Conservation (phyloP, 2,888 invertebrate genomes). For the Drosophila borborema region DNA sequence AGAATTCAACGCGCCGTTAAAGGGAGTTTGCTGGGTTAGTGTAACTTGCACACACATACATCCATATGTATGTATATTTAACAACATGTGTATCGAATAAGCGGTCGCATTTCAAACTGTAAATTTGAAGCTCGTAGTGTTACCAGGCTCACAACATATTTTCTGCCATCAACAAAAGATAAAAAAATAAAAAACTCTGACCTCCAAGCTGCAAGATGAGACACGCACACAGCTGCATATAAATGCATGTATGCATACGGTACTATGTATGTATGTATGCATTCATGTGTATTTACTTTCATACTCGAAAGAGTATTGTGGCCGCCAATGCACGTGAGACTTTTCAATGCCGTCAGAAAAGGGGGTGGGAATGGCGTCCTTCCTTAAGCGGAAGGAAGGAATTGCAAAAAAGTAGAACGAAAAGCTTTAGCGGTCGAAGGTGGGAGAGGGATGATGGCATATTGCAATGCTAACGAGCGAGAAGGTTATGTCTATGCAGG, state of each 20-base stretch:
- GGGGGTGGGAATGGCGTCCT: slow-evolving; percentile 11
- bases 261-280: background rate
- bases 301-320: slow-evolving; percentile 32
- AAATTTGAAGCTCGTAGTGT: slow-evolving; percentile 24
- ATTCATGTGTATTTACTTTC: slow-evolving; percentile 13
- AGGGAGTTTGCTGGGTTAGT: slow-evolving; percentile 73
- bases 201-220: slow-evolving; percentile 55
- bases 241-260: background rate
- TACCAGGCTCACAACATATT: slow-evolving; percentile 31
- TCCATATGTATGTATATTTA: background rate
- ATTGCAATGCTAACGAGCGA: slow-evolving; percentile 59
- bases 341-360: slow-evolving; percentile 55
- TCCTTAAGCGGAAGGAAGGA: slow-evolving; percentile 59
- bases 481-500: slow-evolving; percentile 68
- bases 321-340: slow-evolving; percentile 68
- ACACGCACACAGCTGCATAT: slow-evolving; percentile 4
- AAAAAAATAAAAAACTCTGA: slow-evolving; percentile 55
- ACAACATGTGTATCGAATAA: slow-evolving; percentile 26
- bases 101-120: slow-evolving; percentile 27
- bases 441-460: slow-evolving; percentile 22
- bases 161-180: slow-evolving; percentile 2
- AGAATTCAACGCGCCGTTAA: slow-evolving; percentile 56
- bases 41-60: slow-evolving; percentile 29
- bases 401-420: slow-evolving; percentile 41
- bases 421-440: slow-evolving; percentile 3